A percentile compares a stretch with the other conserved stretches of the same genome.
Evolutionary conservation across 2,797 vertebrate species (phyloP).

Genomic region (Gymnothorax reevesii): DNA sequence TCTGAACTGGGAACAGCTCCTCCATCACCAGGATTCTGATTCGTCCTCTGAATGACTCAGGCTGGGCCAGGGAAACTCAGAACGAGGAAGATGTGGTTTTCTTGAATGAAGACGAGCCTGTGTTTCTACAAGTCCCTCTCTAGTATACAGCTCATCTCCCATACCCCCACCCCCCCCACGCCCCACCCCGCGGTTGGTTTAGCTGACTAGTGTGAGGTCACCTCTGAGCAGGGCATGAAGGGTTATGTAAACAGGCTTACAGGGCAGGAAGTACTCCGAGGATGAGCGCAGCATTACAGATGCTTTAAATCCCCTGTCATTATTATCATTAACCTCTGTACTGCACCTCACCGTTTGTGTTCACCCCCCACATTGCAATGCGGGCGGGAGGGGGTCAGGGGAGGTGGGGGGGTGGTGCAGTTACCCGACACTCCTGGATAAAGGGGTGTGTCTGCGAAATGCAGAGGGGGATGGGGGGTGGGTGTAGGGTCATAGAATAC

Average conservation of each 20-base stretch:
- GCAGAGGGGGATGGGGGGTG: not conserved
- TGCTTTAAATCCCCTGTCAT: constrained; percentile 46
- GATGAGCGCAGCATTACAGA: constrained; percentile 61
- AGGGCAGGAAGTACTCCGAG: constrained; percentile 67
- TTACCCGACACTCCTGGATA: not conserved
- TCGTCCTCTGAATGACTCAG: not conserved
- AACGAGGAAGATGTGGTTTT: not conserved
- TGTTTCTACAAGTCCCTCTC: too few relatives aligned
- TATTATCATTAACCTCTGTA: constrained; percentile 22
- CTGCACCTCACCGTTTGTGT: not conserved
- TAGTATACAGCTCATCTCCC: too few relatives aligned
- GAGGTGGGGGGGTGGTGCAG: not conserved
- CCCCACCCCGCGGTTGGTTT: not conserved
- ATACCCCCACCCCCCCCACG: too few relatives aligned
- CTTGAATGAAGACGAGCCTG: not conserved
- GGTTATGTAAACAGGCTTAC: constrained; percentile 77
- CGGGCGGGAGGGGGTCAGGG: too few relatives aligned
- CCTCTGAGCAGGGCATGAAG: constrained; percentile 59
- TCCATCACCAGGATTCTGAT: not conserved
- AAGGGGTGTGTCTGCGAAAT: not conserved
- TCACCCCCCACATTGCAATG: not conserved
- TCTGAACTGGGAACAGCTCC: not conserved
- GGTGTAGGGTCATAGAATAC: not conserved
- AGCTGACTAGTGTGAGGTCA: constrained; percentile 13
- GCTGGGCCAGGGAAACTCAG: not conserved